Evolutionary conservation across 2,113 vertebrate species (phyloP).

Genomic region (Paramisgurnus dabryanus): DNA sequence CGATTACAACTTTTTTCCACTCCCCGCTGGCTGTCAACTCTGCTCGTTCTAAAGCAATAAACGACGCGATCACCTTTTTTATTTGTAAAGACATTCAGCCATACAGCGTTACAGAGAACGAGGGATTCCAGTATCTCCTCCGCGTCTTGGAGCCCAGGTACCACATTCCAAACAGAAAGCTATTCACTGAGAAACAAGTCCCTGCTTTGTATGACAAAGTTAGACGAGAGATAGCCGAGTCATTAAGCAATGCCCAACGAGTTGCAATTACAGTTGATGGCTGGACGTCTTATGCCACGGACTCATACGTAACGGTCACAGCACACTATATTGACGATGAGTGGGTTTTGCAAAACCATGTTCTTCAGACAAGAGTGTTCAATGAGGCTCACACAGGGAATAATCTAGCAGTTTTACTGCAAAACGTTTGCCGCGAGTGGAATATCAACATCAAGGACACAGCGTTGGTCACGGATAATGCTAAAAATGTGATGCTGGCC

Average conservation of each 20-base stretch:
- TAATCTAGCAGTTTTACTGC: constrained; percentile 7
- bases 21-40: neutral
- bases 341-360: too few relatives aligned
- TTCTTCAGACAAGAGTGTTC: neutral
- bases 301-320: too few relatives aligned
- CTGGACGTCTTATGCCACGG: too few relatives aligned
- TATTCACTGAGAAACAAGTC: neutral
- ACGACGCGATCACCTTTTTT: neutral
- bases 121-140: too few relatives aligned
- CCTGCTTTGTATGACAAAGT: constrained; percentile 7
- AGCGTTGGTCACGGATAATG: neutral
- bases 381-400: constrained; percentile 2
- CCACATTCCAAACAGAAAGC: neutral
- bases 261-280: too few relatives aligned
- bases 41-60: neutral
- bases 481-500: too few relatives aligned
- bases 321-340: too few relatives aligned
- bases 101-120: too few relatives aligned
- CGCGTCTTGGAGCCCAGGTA: neutral
- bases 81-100: too few relatives aligned
- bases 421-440: neutral
- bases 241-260: neutral
- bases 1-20: neutral
- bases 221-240: neutral
- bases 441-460: neutral